These are phyloP conservation scores for Saguinus midas DNA, from an alignment of 2,113 vertebrate genomes.

Conservation along the genomic window DNA sequence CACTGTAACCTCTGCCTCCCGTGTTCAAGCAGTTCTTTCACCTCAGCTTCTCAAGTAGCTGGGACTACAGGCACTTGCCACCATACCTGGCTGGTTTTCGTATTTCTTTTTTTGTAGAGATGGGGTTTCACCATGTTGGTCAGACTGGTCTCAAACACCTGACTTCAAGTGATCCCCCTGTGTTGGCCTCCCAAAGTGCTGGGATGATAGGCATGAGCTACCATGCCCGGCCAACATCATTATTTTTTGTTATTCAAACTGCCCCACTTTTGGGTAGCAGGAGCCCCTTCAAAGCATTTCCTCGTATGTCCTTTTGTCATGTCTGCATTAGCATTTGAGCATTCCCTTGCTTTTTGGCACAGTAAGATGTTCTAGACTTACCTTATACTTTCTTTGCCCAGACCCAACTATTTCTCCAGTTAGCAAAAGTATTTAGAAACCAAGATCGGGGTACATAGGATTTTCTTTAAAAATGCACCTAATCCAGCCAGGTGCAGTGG, in stretches of 20 bases:
- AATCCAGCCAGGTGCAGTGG: neutral
- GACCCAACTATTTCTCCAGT: neutral
- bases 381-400: neutral
- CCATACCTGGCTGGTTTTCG: neutral
- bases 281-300: neutral
- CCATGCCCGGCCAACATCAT: neutral
- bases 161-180: too few species aligned
- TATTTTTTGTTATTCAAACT: neutral
- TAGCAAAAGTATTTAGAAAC: slow-evolving; percentile 22
- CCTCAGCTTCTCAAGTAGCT: too few species aligned
- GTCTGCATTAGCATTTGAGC: neutral
- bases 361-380: neutral
- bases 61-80: neutral
- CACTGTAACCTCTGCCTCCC: too few species aligned
- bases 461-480: neutral
- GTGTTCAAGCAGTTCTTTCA: too few species aligned
- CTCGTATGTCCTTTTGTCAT: neutral
- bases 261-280: neutral
- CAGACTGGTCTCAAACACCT: too few species aligned
- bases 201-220: too few species aligned
- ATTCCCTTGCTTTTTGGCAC: neutral
- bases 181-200: too few species aligned
- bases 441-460: neutral
- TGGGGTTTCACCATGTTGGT: too few species aligned
- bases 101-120: too few species aligned